Conservation (phyloP, 2,888 invertebrate species). For the Ichneumoninae sp. region DNA sequence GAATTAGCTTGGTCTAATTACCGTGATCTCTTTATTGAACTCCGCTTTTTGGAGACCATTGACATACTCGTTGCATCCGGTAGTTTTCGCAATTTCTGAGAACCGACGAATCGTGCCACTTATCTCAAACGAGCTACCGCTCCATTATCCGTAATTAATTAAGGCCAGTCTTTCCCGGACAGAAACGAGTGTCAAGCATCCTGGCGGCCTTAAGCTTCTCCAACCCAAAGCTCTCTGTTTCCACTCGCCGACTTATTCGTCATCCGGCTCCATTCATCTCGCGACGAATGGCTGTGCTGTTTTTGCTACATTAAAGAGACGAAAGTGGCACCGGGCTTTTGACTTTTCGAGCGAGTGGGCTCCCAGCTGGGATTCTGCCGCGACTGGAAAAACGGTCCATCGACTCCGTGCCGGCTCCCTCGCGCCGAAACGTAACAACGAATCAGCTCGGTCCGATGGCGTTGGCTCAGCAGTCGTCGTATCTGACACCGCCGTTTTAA, state of each 20-base stretch:
- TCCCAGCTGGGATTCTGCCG: not conserved
- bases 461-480: too few species aligned
- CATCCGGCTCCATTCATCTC: not conserved
- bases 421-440: too few species aligned
- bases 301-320: not conserved
- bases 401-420: too few species aligned
- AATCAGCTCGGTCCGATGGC: too few species aligned
- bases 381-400: too few species aligned
- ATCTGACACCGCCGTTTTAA: too few species aligned
- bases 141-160: conserved; percentile 39
- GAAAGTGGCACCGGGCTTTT: not conserved
- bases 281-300: not conserved
- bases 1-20: not conserved
- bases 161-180: conserved; percentile 15
- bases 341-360: not conserved
- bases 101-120: conserved; percentile 13
- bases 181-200: conserved; percentile 5
- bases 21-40: not conserved
- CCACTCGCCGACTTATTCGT: not conserved
- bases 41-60: conserved; percentile 3
- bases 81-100: not conserved
- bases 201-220: not conserved
- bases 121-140: not conserved
- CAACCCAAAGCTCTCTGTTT: not conserved
- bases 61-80: not conserved